phyloP scores from a whole-genome alignment of 1,140 invertebrate species.

The Cotesia glomerata region DNA sequence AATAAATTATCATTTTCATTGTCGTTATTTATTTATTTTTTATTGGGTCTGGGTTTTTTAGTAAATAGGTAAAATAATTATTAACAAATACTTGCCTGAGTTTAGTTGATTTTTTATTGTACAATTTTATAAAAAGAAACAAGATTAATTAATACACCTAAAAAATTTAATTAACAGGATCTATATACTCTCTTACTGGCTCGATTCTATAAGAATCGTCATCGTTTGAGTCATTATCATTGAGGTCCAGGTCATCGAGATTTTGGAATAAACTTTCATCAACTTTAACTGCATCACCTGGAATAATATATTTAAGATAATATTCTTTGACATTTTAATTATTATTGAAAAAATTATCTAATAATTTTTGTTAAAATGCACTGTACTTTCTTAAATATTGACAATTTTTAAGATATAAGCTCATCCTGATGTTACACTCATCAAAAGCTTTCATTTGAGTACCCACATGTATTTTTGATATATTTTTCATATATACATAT shows the following conservation, averaged over 20 bases:
- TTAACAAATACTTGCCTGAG: neutral
- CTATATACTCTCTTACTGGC: constrained; percentile 45
- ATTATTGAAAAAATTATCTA: no score
- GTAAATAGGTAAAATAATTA: neutral
- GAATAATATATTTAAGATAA: constrained; percentile 36
- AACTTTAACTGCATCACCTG: constrained; percentile 87
- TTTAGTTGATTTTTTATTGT: neutral
- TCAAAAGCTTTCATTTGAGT: no score
- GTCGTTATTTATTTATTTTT: no score
- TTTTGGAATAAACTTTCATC: constrained; percentile 95
- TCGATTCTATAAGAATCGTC: constrained; percentile 59
- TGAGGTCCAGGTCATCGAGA: constrained; percentile 86
- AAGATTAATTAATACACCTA: neutral
- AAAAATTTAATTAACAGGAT: neutral
- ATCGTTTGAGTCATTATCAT: constrained; percentile 73
- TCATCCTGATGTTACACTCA: no score
- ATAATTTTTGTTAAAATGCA: no score
- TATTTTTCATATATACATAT: no score
- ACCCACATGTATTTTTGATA: no score
- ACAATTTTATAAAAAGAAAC: neutral
- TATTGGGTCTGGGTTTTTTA: no score
- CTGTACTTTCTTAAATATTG: no score
- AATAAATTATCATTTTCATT: neutral
- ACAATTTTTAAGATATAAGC: no score
- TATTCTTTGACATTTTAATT: no score